Percentiles rank a stretch among this genome's conserved stretches.
These are phyloP conservation scores for Paramacrobiotus metropolitanus DNA, from an alignment of 1,140 invertebrate genomes.

Conservation along the genomic window DNA sequence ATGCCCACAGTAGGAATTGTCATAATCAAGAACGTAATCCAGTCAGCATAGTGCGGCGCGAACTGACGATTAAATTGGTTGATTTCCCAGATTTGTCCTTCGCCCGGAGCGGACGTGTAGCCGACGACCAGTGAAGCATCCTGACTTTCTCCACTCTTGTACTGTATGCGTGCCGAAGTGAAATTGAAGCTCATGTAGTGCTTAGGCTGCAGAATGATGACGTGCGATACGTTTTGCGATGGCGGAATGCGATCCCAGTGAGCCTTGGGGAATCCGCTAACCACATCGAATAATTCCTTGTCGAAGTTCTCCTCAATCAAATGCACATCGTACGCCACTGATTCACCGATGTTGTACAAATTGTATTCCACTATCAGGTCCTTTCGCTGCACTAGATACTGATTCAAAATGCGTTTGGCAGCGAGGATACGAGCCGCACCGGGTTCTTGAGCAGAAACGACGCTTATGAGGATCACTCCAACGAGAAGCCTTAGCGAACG, in stretches of 20 bases:
- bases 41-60: conserved; percentile 2
- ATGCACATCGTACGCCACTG: background rate
- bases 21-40: conserved; percentile 4
- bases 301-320: background rate
- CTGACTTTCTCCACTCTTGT: background rate
- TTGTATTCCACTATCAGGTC: background rate
- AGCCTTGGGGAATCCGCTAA: background rate
- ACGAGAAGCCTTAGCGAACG: background rate
- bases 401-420: background rate
- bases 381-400: background rate
- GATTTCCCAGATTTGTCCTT: conserved; percentile 2
- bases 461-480: background rate
- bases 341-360: background rate
- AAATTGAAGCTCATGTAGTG: background rate
- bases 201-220: background rate
- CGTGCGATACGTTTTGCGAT: background rate
- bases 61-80: background rate
- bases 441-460: background rate
- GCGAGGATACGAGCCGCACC: background rate
- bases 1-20: background rate
- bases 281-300: background rate
- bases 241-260: background rate
- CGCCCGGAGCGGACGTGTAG: background rate
- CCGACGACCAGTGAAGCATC: background rate
- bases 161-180: background rate